Conservation (phyloP, 1,140 invertebrate species). For the Drosophila baimaii region DNA sequence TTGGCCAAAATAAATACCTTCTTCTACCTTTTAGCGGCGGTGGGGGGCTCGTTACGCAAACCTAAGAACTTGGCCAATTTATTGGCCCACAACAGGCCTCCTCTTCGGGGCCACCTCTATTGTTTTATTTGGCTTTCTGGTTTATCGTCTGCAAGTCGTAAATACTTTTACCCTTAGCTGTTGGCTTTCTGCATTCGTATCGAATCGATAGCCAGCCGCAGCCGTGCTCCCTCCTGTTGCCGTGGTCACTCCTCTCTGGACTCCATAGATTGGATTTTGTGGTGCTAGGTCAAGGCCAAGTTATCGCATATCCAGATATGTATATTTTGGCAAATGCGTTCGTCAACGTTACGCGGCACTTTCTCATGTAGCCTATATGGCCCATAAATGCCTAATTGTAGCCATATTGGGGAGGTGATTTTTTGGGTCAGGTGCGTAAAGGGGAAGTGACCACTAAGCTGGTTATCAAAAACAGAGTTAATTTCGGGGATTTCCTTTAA, state of each 20-base stretch:
- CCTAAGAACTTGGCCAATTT: slow-evolving; percentile 12
- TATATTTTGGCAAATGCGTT: slow-evolving; percentile 26
- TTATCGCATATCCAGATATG: slow-evolving; percentile 45
- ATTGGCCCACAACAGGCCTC: slow-evolving; percentile 46
- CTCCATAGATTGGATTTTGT: slow-evolving; percentile 45
- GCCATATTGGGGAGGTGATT: background rate
- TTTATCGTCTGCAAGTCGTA: slow-evolving; percentile 35
- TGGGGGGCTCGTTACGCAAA: slow-evolving; percentile 35
- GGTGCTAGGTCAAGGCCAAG: slow-evolving; percentile 69
- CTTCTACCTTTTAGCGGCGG: slow-evolving; percentile 36
- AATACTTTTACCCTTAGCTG: slow-evolving; percentile 37
- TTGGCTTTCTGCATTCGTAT: slow-evolving; percentile 25
- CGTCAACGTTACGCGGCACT: slow-evolving; percentile 50
- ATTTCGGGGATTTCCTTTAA: background rate
- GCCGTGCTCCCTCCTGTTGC: slow-evolving; percentile 38
- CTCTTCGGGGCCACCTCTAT: slow-evolving; percentile 5
- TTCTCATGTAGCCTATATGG: background rate
- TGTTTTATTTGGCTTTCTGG: slow-evolving; percentile 7
- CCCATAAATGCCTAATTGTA: slow-evolving; percentile 5
- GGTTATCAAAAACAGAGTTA: background rate
- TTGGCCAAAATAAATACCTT: slow-evolving; percentile 71
- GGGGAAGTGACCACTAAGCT: background rate
- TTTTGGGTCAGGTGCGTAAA: background rate
- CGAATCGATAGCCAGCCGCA: slow-evolving; percentile 1
- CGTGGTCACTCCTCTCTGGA: slow-evolving; percentile 21